Conservation (phyloP, 2,113 vertebrate species). For the Seriola quinqueradiata region DNA sequence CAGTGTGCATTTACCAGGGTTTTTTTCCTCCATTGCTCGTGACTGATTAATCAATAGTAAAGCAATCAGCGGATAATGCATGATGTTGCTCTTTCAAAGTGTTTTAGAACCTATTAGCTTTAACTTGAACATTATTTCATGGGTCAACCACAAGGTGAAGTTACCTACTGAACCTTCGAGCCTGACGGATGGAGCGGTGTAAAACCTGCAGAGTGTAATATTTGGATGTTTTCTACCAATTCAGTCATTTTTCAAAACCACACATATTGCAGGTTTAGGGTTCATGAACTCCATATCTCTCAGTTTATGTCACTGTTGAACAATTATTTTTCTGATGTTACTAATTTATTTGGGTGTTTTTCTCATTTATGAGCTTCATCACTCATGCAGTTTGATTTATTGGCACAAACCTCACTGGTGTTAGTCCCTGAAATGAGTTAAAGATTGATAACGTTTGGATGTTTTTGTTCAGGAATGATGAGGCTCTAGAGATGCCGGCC, state of each 20-base stretch:
- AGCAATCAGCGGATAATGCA: conserved; percentile 41
- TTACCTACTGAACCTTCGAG: conserved; percentile 21
- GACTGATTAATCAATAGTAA: conserved; percentile 36
- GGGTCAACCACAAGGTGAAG: conserved; percentile 48
- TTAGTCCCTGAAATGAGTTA: background rate
- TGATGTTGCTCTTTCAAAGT: conserved; percentile 17
- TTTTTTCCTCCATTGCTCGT: conserved; percentile 6
- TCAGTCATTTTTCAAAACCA: conserved; percentile 22
- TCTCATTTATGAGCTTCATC: conserved; percentile 23
- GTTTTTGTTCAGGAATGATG: background rate
- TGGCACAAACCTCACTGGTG: background rate
- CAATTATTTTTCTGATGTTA: background rate
- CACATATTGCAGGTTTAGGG: conserved; percentile 47
- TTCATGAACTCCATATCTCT: conserved; percentile 30
- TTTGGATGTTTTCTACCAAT: conserved; percentile 25
- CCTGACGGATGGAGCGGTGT: conserved; percentile 36
- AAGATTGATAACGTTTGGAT: background rate
- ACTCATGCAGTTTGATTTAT: conserved; percentile 12
- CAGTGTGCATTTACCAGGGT: background rate
- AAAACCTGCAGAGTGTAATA: conserved; percentile 22
- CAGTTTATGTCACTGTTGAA: conserved; percentile 8
- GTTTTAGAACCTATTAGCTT: conserved; percentile 25
- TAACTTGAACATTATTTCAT: conserved; percentile 23
- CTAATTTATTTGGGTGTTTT: conserved; percentile 25
- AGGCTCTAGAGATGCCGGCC: too few relatives aligned